Evolutionary conservation across 2,113 vertebrate species (phyloP).

Genomic region (Clarias magur): DNA sequence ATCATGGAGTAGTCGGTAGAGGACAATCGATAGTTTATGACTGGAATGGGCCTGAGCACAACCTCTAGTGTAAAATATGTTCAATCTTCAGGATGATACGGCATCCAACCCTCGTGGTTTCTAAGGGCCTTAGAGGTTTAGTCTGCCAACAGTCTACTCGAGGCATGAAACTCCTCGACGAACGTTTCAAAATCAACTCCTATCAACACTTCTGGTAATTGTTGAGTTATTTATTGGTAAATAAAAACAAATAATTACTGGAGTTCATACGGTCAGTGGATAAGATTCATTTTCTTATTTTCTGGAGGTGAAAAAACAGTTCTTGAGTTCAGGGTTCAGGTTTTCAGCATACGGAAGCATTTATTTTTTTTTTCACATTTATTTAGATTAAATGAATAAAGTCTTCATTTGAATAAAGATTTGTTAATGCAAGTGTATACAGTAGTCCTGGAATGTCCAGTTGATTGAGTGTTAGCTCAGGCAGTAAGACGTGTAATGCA

Average conservation of each 20-base stretch:
- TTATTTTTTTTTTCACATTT: neutral
- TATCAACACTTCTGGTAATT: neutral
- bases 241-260: neutral
- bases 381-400: too few relatives aligned
- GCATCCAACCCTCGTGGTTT: neutral
- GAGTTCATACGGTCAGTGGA: neutral
- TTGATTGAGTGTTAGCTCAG: neutral
- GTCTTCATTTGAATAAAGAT: neutral
- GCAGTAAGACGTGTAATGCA: neutral
- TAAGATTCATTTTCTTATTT: neutral
- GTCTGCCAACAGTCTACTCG: too few relatives aligned
- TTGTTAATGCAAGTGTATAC: neutral
- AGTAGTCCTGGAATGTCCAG: too few relatives aligned
- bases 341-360: neutral
- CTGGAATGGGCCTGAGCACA: neutral
- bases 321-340: neutral
- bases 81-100: neutral
- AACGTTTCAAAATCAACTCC: neutral
- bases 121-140: too few relatives aligned
- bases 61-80: neutral
- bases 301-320: neutral
- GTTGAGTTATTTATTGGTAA: neutral
- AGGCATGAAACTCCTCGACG: neutral
- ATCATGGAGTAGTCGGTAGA: neutral
- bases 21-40: constrained; percentile 26